A percentile compares a stretch with the other conserved stretches of the same genome.
These are phyloP conservation scores for Nannobrachium achirus DNA, from an alignment of 2,113 vertebrate genomes.

Conservation along the genomic window DNA sequence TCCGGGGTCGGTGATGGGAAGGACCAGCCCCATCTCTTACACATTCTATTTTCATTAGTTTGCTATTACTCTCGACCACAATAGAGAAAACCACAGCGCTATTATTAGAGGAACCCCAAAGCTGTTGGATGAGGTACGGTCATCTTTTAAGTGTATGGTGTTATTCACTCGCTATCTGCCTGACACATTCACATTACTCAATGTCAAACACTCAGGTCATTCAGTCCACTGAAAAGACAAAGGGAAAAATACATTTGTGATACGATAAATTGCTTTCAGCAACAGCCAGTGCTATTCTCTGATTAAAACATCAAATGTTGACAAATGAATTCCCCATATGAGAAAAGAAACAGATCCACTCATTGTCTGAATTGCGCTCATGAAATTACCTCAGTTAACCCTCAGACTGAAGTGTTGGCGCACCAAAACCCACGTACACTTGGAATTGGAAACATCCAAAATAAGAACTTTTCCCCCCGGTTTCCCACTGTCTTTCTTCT, in stretches of 20 bases:
- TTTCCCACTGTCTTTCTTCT: slow-evolving; percentile 26
- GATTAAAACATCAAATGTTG: slow-evolving; percentile 47
- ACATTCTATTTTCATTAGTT: slow-evolving; percentile 51
- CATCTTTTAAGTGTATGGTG: not conserved
- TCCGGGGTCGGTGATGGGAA: slow-evolving; percentile 40
- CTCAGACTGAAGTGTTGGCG: slow-evolving; percentile 36
- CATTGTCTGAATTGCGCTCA: slow-evolving; percentile 25
- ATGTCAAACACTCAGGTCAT: slow-evolving; percentile 42
- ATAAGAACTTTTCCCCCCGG: slow-evolving; percentile 30
- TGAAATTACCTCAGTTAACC: slow-evolving; percentile 32
- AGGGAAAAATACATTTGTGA: slow-evolving; percentile 13
- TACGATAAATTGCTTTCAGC: slow-evolving; percentile 20
- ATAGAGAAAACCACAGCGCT: slow-evolving; percentile 22
- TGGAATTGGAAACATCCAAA: slow-evolving; percentile 58
- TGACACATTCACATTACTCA: slow-evolving; percentile 30
- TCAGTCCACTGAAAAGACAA: slow-evolving; percentile 35
- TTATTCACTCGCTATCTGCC: not conserved
- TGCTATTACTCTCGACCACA: slow-evolving; percentile 38
- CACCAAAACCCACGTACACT: slow-evolving; percentile 34
- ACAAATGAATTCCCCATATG: slow-evolving; percentile 30
- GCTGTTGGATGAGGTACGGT: slow-evolving; percentile 22
- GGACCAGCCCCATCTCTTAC: slow-evolving; percentile 31
- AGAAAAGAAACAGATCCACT: slow-evolving; percentile 29
- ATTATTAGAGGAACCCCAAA: slow-evolving; percentile 28
- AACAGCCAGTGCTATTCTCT: slow-evolving; percentile 37